These are phyloP conservation scores for Caretta caretta DNA, from an alignment of 2,113 vertebrate species.

Conservation along the genomic window DNA sequence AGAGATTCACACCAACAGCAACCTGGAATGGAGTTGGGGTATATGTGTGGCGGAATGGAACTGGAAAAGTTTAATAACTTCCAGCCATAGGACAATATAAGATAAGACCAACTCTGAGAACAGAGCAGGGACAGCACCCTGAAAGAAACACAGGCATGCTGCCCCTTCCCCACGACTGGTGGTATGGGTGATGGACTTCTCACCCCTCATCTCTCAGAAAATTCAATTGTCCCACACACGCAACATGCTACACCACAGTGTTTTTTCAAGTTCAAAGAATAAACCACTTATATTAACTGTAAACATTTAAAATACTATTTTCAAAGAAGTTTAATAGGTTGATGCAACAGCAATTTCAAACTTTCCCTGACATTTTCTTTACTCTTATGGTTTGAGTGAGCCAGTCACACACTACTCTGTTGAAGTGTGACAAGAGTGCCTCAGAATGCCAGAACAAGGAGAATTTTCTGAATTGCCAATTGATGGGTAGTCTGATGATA, in stretches of 20 bases:
- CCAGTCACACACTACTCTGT: background rate
- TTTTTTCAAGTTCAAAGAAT: background rate
- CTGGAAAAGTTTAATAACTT: background rate
- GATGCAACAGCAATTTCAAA: background rate
- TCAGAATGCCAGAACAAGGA: background rate
- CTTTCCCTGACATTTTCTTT: background rate
- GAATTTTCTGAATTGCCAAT: background rate
- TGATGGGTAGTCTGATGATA: background rate
- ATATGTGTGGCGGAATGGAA: background rate
- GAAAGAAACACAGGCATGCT: background rate
- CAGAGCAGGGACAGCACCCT: background rate
- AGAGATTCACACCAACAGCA: background rate
- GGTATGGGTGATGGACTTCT: background rate
- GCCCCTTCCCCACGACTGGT: background rate
- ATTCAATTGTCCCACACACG: background rate
- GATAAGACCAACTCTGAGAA: background rate
- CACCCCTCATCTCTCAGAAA: background rate
- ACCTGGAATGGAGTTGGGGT: background rate
- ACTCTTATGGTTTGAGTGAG: rapidly evolving
- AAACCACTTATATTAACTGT: background rate
- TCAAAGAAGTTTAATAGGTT: background rate
- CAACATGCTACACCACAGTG: background rate
- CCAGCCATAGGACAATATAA: background rate
- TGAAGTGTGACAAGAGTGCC: rapidly evolving
- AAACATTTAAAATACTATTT: background rate